Percentiles rank a stretch among this genome's conserved stretches.
These are phyloP conservation scores for Diachasma alloeum DNA, from an alignment of 1,140 invertebrate species.

Conservation along the genomic window DNA sequence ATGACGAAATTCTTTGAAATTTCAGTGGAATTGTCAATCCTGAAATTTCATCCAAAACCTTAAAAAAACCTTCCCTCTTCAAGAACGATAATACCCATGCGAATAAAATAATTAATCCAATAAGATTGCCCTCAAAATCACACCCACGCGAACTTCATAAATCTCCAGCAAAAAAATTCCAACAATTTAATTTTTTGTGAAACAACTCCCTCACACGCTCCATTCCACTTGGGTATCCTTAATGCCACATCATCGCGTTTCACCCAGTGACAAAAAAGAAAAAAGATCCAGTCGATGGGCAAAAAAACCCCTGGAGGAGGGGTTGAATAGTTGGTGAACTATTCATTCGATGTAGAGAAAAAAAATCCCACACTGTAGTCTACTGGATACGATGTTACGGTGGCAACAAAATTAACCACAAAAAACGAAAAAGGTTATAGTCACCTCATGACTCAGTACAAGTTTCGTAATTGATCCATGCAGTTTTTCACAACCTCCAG, in stretches of 20 bases:
- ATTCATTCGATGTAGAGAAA: background rate
- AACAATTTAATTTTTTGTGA: too few species aligned
- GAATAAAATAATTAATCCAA: too few species aligned
- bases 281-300: background rate
- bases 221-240: background rate
- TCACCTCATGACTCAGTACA: conserved; percentile 9
- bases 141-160: too few species aligned
- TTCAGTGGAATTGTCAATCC: too few species aligned
- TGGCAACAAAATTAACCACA: conserved; percentile 16
- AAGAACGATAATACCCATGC: too few species aligned
- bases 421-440: background rate
- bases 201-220: background rate
- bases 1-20: too few species aligned
- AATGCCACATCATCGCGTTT: background rate
- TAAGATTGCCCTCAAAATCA: too few species aligned
- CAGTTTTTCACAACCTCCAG: background rate
- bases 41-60: too few species aligned
- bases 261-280: background rate
- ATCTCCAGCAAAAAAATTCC: too few species aligned
- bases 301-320: background rate
- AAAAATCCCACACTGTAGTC: background rate
- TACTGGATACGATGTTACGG: background rate
- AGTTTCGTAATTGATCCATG: conserved; percentile 12
- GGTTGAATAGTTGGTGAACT: background rate
- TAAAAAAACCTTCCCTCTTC: too few species aligned